phyloP scores from a whole-genome alignment of 2,113 vertebrate genomes.

The Gymnocephalus cernua region DNA sequence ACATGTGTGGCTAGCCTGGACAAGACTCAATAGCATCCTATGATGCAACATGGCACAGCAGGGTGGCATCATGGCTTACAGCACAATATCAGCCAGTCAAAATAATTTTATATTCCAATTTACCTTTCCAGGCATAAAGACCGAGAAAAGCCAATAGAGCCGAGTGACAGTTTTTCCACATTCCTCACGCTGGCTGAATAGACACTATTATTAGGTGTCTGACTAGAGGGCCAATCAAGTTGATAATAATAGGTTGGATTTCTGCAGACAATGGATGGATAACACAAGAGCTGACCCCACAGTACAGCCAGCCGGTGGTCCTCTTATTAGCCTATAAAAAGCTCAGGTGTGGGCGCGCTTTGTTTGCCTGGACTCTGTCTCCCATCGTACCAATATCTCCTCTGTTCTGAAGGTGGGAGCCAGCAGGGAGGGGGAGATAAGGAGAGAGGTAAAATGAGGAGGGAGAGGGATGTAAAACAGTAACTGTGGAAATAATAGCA shows the following conservation, averaged over 20 bases:
- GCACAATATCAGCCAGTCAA: slow-evolving; percentile 19
- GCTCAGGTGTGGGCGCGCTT: slow-evolving; percentile 77
- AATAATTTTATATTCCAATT: slow-evolving; percentile 40
- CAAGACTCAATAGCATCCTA: slow-evolving; percentile 15
- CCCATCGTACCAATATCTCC: slow-evolving; percentile 77
- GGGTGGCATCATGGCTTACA: slow-evolving; percentile 15
- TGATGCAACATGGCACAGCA: slow-evolving; percentile 23
- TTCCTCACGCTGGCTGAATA: slow-evolving; percentile 27
- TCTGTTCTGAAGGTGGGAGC: slow-evolving; percentile 72
- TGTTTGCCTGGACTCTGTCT: slow-evolving; percentile 76
- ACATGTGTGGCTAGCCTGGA: slow-evolving; percentile 9
- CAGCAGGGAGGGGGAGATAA: not conserved
- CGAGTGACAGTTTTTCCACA: slow-evolving; percentile 37
- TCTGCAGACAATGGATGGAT: slow-evolving; percentile 55
- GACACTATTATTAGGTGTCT: slow-evolving; percentile 64
- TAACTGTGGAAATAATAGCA: slow-evolving; percentile 12
- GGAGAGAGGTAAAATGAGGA: slow-evolving; percentile 1
- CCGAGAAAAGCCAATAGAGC: slow-evolving; percentile 15
- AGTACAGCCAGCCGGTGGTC: slow-evolving; percentile 61
- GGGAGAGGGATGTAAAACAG: slow-evolving; percentile 16
- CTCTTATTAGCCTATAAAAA: slow-evolving; percentile 83
- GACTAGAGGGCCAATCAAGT: slow-evolving; percentile 68
- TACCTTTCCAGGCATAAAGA: slow-evolving; percentile 25
- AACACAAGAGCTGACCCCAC: slow-evolving; percentile 64
- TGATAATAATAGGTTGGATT: slow-evolving; percentile 67